Conservation (phyloP, 1,140 invertebrate genomes). For the Maconellicoccus hirsutus region DNA sequence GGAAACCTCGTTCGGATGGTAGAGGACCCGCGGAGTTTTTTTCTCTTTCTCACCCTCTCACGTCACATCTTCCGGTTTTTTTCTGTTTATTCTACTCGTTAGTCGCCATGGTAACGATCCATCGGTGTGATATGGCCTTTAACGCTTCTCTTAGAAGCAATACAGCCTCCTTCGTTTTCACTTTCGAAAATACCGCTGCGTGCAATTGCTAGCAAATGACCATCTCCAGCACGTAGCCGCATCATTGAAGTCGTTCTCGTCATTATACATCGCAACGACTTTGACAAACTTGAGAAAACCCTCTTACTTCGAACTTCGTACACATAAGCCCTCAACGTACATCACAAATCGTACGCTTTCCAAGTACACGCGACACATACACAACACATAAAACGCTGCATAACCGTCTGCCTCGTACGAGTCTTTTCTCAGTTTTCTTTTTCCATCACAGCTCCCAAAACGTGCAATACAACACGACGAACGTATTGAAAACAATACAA, state of each 20-base stretch:
- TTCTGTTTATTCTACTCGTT: not conserved
- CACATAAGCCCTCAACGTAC: no score
- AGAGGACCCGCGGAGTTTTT: not conserved
- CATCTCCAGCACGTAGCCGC: no score
- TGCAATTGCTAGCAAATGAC: no score
- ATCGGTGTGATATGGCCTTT: not conserved
- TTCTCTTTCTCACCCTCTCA: not conserved
- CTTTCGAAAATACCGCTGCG: no score
- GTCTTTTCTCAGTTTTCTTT: not conserved
- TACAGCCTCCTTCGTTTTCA: not conserved
- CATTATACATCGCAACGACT: no score
- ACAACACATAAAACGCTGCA: no score
- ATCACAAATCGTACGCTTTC: no score
- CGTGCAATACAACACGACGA: not conserved
- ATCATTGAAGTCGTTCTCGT: no score
- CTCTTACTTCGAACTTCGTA: no score
- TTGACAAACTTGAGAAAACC: no score
- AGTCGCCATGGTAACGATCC: constrained; percentile 2
- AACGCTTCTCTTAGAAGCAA: not conserved
- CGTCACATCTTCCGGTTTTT: not conserved
- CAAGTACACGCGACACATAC: no score
- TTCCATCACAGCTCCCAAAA: not conserved
- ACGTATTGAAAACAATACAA: not conserved
- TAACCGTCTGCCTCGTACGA: no score
- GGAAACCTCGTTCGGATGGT: not conserved